These are phyloP conservation scores for Lichenostomus cassidix DNA, from an alignment of 2,113 vertebrate species.

Conservation along the genomic window DNA sequence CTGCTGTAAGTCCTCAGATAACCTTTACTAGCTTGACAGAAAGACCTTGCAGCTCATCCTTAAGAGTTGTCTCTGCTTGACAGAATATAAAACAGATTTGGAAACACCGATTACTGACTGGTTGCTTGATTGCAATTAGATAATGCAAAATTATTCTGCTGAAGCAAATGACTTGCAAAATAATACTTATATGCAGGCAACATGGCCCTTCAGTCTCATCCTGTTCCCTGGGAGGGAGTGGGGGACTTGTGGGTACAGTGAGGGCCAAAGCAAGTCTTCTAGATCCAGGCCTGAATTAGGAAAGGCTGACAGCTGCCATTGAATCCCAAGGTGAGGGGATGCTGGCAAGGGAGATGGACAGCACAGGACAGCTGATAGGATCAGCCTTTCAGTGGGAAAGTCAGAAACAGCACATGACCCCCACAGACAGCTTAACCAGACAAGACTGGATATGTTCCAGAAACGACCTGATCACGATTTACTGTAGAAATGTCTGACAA, in stretches of 20 bases:
- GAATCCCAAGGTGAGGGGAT: background rate
- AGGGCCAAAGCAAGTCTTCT: background rate
- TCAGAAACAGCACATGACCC: background rate
- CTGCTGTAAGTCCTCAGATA: background rate
- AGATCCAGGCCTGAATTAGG: background rate
- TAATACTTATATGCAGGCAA: accelerated
- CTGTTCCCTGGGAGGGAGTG: background rate
- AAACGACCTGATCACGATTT: background rate
- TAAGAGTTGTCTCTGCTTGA: background rate
- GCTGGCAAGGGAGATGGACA: background rate
- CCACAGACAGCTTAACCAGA: background rate
- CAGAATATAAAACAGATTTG: background rate
- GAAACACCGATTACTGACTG: background rate
- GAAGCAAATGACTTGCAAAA: background rate
- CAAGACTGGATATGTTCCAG: background rate
- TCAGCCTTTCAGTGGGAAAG: background rate
- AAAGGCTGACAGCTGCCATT: background rate
- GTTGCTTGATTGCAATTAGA: background rate
- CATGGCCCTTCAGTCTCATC: background rate
- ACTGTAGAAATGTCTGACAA: background rate
- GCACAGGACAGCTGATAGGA: background rate
- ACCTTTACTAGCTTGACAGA: background rate
- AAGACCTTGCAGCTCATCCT: background rate
- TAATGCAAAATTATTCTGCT: background rate
- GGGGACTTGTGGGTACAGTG: accelerated